phyloP scores from a whole-genome alignment of 2,113 vertebrate genomes.

The Cheirogaleus medius region DNA sequence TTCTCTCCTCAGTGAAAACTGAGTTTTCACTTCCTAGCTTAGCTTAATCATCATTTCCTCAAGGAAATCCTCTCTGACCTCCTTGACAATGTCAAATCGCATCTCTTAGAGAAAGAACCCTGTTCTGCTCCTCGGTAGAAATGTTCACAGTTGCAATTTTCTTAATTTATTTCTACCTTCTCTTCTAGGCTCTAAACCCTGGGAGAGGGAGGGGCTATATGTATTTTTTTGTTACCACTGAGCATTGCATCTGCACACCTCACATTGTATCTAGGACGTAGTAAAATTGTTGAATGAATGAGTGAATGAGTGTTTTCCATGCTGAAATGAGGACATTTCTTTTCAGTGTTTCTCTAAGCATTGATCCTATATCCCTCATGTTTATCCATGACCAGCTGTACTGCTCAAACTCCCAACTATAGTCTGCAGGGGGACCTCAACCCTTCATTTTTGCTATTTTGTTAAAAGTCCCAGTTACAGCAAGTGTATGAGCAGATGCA shows the following conservation, averaged over 20 bases:
- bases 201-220: not conserved
- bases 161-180: not conserved
- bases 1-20: not conserved
- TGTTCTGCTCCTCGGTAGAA: not conserved
- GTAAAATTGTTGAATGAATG: not conserved
- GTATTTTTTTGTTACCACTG: not conserved
- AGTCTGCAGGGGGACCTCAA: not conserved
- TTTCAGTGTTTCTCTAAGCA: not conserved
- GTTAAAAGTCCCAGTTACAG: not conserved
- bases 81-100: not conserved
- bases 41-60: not conserved
- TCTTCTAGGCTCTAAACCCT: not conserved
- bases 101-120: not conserved
- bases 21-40: not conserved
- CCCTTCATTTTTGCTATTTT: not conserved
- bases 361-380: not conserved
- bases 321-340: not conserved
- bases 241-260: not conserved
- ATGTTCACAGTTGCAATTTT: not conserved
- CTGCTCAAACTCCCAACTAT: not conserved
- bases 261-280: not conserved
- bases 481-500: not conserved
- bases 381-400: not conserved
- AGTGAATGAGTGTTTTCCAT: not conserved
- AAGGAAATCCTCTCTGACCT: not conserved